Evolutionary conservation across 2,888 invertebrate genomes (phyloP).

Genomic region (Cistogaster globosa): DNA sequence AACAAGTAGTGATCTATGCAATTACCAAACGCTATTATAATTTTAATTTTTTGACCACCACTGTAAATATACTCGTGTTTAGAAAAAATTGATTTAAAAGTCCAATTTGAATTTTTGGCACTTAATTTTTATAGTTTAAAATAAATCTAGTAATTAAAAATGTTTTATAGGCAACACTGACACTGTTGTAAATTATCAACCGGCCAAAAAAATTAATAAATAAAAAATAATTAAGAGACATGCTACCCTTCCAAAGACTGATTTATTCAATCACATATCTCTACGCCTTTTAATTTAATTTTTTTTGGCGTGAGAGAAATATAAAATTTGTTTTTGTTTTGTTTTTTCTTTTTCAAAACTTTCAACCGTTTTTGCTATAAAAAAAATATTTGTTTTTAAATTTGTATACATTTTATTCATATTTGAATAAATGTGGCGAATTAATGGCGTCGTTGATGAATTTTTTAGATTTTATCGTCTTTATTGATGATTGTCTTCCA

Average conservation of each 20-base stretch:
- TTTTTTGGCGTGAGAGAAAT: conserved; percentile 20
- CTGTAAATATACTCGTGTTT: no score
- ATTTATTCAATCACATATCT: neutral
- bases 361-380: neutral
- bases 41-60: no score
- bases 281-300: neutral
- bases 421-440: conserved; percentile 26
- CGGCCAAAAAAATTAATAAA: no score
- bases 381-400: neutral
- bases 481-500: conserved; percentile 8
- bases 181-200: no score
- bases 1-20: no score
- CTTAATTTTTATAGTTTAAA: no score
- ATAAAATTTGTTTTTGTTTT: conserved; percentile 3
- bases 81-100: no score
- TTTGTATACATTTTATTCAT: conserved; percentile 23
- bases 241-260: neutral
- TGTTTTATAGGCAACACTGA: no score
- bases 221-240: neutral
- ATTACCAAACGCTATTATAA: no score
- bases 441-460: conserved; percentile 1
- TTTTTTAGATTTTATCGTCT: conserved; percentile 22
- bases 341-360: neutral
- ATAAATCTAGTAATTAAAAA: no score
- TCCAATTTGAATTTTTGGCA: no score